Evolutionary conservation across 2,113 vertebrate genomes (phyloP).

Genomic region (Spea bombifrons): DNA sequence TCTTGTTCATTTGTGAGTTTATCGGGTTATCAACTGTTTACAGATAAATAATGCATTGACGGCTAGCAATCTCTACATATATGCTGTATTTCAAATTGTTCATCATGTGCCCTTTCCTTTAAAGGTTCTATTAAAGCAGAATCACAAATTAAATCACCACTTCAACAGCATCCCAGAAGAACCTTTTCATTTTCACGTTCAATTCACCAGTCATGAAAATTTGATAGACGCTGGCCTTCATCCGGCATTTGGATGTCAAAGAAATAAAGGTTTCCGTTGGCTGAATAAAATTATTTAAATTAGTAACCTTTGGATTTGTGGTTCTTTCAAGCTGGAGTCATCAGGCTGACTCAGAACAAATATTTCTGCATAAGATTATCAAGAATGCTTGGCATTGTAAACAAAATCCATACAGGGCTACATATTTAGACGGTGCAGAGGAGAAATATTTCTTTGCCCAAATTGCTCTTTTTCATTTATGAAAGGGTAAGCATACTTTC

Average conservation of each 20-base stretch:
- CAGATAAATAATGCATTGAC: conserved; percentile 40
- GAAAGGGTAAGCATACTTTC: too few relatives aligned
- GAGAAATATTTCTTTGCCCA: background rate
- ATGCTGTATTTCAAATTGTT: conserved; percentile 37
- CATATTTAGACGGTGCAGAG: background rate
- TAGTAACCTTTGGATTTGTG: conserved; percentile 37
- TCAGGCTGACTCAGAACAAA: conserved; percentile 21
- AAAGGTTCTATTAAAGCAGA: conserved; percentile 35
- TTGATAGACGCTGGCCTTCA: conserved; percentile 45
- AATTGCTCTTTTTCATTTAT: too few relatives aligned
- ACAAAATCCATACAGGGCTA: background rate
- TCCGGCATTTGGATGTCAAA: conserved; percentile 42
- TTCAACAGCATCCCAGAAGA: conserved; percentile 31
- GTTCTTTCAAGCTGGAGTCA: conserved; percentile 20
- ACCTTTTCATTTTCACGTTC: conserved; percentile 29
- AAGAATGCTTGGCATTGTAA: background rate
- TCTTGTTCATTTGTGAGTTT: conserved; percentile 38
- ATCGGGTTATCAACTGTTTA: conserved; percentile 41
- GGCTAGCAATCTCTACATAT: conserved; percentile 6
- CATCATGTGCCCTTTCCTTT: conserved; percentile 39
- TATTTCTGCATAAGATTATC: background rate
- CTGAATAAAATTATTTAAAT: conserved; percentile 44
- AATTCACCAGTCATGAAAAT: conserved; percentile 38
- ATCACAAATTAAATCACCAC: conserved; percentile 43
- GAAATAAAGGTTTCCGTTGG: conserved; percentile 42